Evolutionary conservation across 2,113 vertebrate genomes (phyloP), one percentile per base, ranked within the genome.

Genomic region (Corythornis cristatus): DNA sequence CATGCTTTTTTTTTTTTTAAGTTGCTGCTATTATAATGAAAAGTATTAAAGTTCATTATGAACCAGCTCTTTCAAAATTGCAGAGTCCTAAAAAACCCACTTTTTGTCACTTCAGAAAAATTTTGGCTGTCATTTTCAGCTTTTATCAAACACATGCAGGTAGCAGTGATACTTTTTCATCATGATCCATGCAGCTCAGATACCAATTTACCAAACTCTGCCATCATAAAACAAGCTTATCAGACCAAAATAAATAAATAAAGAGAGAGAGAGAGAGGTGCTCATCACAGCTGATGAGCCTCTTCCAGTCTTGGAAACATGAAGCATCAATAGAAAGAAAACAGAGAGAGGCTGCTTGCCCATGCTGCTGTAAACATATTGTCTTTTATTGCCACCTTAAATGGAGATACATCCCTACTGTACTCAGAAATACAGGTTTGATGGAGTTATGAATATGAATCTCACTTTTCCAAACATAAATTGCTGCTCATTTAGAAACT

Each of bases 41-140:
- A 90, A 82, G 71, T 84, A 94, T 82, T 92, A 60, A 93, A 95
- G 67, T 87, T 94, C 64, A 92, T 93, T 91, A 93, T 50, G 72
- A 93, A 91, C 56, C 40, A 92, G 56, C 46, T 90, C 67, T 89
- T 89, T 74, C 71, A 91, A 92, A 82, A 93, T 73, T 83, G 77
- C 40, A 26, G 50, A 93, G 64, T 74, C 60, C 67, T 42, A 88
- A 86, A 90, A 85, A 73, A 61, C 73, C 6, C 28, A 23, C 37
- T 89, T 84, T 64, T 64, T 28, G 46, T 85, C 51, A 71, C 71
- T 81, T 67, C 4, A 74, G 43, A 89, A 70, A 83, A 88, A 86
- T 53, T 40, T 80, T 65, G 35, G 43, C 60, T 81, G 71, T 84
- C 42, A 56, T 83, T 88, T 90, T 93, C 83, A 82, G 45, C 76